Evolutionary conservation across 2,888 invertebrate species (phyloP).

Genomic region (Ornithoptera alexandrae): DNA sequence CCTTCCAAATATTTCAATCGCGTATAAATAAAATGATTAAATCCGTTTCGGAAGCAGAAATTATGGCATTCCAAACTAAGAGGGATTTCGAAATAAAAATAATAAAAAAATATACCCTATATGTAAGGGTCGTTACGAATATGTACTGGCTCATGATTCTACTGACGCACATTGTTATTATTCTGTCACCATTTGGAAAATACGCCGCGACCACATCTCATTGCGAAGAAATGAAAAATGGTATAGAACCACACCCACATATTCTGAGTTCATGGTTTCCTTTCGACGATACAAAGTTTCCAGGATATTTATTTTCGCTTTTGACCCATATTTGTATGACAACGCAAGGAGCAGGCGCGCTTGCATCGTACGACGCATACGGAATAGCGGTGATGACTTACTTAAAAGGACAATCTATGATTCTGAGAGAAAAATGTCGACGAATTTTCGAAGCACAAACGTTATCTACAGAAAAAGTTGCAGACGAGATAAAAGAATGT

Average conservation of each 20-base stretch:
- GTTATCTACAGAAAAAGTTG: slow-evolving; percentile 34
- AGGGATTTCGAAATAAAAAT: slow-evolving; percentile 36
- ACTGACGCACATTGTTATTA: slow-evolving; percentile 43
- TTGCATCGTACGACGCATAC: slow-evolving; percentile 53
- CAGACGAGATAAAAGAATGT: slow-evolving; percentile 53
- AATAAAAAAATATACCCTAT: slow-evolving; percentile 49
- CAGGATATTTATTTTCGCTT: slow-evolving; percentile 51
- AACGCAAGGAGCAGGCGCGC: slow-evolving; percentile 47
- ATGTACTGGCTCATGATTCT: slow-evolving; percentile 51
- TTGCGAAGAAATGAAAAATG: slow-evolving; percentile 44
- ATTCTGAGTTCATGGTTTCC: slow-evolving; percentile 64
- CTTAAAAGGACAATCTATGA: slow-evolving; percentile 56
- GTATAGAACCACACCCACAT: slow-evolving; percentile 50
- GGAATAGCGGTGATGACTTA: slow-evolving; percentile 57
- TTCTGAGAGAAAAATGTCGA: slow-evolving; percentile 48
- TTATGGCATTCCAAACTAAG: slow-evolving; percentile 37
- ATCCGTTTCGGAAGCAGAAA: slow-evolving; percentile 48
- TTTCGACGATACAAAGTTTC: slow-evolving; percentile 52
- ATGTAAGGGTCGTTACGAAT: slow-evolving; percentile 52
- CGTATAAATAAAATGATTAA: slow-evolving; percentile 40
- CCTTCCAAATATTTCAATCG: slow-evolving; percentile 40
- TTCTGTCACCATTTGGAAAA: slow-evolving; percentile 49
- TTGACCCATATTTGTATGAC: slow-evolving; percentile 48
- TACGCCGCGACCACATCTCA: slow-evolving; percentile 43
- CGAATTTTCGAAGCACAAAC: slow-evolving; percentile 42